A percentile compares a stretch with the other conserved stretches of the same genome.
Conservation (phyloP, 2,113 vertebrate genomes). For the Ammodytes dubius region DNA sequence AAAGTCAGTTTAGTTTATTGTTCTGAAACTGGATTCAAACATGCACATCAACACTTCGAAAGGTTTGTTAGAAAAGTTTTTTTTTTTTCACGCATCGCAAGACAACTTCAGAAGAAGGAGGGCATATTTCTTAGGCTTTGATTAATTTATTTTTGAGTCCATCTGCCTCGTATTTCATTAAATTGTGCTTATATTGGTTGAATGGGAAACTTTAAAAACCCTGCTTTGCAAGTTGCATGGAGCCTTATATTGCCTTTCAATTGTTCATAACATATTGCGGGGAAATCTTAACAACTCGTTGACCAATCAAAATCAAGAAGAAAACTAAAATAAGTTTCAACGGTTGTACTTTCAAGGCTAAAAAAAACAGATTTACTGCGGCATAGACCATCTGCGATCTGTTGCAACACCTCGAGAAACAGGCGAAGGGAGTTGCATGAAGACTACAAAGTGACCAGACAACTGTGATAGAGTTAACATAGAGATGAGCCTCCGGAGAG, state of each 20-base stretch:
- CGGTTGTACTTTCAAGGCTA: neutral
- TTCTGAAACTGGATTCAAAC: neutral
- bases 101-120: neutral
- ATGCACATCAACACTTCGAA: neutral
- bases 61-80: neutral
- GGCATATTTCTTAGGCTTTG: neutral
- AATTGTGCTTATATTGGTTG: neutral
- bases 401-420: neutral
- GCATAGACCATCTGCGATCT: neutral
- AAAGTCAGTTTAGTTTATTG: neutral
- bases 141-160: no score
- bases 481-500: neutral
- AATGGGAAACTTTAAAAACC: neutral
- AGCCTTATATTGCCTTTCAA: neutral
- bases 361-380: neutral
- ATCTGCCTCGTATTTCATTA: neutral
- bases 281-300: neutral
- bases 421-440: neutral
- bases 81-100: neutral
- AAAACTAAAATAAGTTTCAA: neutral
- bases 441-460: neutral
- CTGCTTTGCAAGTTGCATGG: neutral
- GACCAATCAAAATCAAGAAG: neutral
- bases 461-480: no score
- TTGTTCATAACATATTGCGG: no score